Evolutionary conservation across 2,888 invertebrate genomes (phyloP).

Genomic region (Cryptus armator): DNA sequence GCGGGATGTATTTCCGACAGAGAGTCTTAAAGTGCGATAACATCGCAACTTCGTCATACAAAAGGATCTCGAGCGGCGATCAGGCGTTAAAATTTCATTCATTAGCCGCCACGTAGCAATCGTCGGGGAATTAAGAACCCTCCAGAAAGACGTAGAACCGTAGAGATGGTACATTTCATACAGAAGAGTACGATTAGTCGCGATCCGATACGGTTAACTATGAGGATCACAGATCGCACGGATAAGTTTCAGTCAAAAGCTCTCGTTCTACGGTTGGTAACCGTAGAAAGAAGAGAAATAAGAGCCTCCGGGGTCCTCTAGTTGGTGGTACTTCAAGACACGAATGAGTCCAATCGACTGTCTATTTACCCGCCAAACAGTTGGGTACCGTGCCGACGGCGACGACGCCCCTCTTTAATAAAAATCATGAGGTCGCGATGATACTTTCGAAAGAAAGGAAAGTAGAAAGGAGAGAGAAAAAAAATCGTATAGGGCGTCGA

Average conservation of each 20-base stretch:
- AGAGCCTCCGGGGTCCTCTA: constrained; percentile 36
- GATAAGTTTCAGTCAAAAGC: constrained; percentile 74
- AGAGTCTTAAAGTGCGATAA: constrained; percentile 23
- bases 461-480: constrained; percentile 43
- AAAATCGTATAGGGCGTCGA: constrained; percentile 58
- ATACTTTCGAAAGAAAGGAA: constrained; percentile 56
- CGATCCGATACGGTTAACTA: constrained; percentile 76
- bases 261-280: constrained; percentile 18
- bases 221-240: constrained; percentile 78
- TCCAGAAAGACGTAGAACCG: constrained; percentile 45
- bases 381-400: constrained; percentile 33
- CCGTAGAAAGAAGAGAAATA: constrained; percentile 31
- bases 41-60: constrained; percentile 23
- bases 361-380: constrained; percentile 81
- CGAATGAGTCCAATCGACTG: constrained; percentile 78
- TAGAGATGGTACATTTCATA: constrained; percentile 60
- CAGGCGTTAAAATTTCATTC: constrained; percentile 37
- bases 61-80: constrained; percentile 37
- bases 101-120: constrained; percentile 33
- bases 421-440: constrained; percentile 45
- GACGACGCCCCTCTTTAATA: constrained; percentile 58
- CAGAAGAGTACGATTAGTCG: constrained; percentile 72
- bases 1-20: not conserved
- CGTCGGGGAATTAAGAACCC: constrained; percentile 60
- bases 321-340: constrained; percentile 35